phyloP scores from a whole-genome alignment of 1,140 invertebrate genomes.

The Heliothis subflexa region DNA sequence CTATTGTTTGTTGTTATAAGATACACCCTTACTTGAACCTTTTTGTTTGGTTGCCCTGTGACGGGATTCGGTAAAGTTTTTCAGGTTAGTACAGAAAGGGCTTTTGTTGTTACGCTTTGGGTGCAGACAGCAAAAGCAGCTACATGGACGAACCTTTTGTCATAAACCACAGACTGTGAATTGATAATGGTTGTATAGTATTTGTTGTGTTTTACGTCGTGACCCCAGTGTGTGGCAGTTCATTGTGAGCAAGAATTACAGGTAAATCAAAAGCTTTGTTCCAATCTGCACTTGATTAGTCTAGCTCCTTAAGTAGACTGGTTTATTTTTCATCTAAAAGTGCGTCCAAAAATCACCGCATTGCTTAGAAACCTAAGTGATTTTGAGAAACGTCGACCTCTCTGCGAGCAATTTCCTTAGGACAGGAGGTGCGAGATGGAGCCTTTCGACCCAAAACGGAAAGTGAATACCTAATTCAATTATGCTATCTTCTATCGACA shows the following conservation, averaged over 20 bases:
- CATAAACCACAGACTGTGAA: slow-evolving; percentile 69
- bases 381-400: no score
- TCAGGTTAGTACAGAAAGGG: slow-evolving; percentile 53
- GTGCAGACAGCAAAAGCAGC: slow-evolving; percentile 59
- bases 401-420: no score
- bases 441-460: no score
- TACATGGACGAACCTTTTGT: slow-evolving; percentile 69
- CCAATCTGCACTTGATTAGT: neutral
- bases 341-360: no score
- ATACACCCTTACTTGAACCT: slow-evolving; percentile 1
- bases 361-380: no score
- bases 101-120: slow-evolving; percentile 57
- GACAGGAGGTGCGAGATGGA: no score
- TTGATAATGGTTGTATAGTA: slow-evolving; percentile 67
- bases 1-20: slow-evolving; percentile 28
- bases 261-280: slow-evolving; percentile 8
- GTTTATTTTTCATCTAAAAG: no score
- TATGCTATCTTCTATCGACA: no score
- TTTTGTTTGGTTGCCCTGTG: slow-evolving; percentile 39
- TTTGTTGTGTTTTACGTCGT: slow-evolving; percentile 58
- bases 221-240: slow-evolving; percentile 2
- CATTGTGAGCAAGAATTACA: slow-evolving; percentile 1
- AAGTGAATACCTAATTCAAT: no score
- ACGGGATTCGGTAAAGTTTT: slow-evolving; percentile 50
- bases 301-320: no score